Percentiles rank a stretch among this genome's conserved stretches.
These are phyloP conservation scores for Xyliphius kryptos DNA, from an alignment of 2,113 vertebrate genomes.

Conservation along the genomic window DNA sequence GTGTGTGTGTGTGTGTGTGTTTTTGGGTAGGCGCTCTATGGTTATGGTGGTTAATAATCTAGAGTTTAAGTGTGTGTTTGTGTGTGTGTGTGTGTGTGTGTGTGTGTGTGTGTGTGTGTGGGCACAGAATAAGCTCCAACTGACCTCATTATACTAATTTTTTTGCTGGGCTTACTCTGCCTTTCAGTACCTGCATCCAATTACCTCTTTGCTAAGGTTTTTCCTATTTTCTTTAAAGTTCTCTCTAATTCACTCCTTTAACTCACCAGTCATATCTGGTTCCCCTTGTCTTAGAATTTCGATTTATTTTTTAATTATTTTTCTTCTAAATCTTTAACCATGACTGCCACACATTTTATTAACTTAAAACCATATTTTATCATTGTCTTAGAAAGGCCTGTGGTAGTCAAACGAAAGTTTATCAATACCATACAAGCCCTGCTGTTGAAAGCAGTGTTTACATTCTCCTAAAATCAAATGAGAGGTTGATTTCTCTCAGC, in stretches of 20 bases:
- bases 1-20: too few relatives aligned
- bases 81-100: neutral
- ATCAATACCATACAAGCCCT: slow-evolving; percentile 47
- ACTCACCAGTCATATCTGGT: neutral
- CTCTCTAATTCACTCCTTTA: slow-evolving; percentile 11
- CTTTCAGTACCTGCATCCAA: slow-evolving; percentile 34
- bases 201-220: slow-evolving; percentile 41
- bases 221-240: slow-evolving; percentile 26
- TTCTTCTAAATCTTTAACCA: slow-evolving; percentile 47
- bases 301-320: slow-evolving; percentile 24
- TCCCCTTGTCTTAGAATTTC: neutral
- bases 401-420: slow-evolving; percentile 41
- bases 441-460: slow-evolving; percentile 38
- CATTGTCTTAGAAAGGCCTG: slow-evolving; percentile 34
- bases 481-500: slow-evolving; percentile 31
- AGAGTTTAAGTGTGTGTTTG: neutral
- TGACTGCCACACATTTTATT: slow-evolving; percentile 41
- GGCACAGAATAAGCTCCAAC: slow-evolving; percentile 20
- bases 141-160: slow-evolving; percentile 31
- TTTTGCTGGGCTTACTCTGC: neutral
- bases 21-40: too few relatives aligned
- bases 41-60: too few relatives aligned
- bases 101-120: slow-evolving; percentile 4
- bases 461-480: slow-evolving; percentile 41
- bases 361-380: slow-evolving; percentile 46